Percentiles rank a stretch among this genome's conserved stretches.
These are phyloP conservation scores for Champsocephalus gunnari DNA, from an alignment of 2,797 vertebrate species.

Conservation along the genomic window DNA sequence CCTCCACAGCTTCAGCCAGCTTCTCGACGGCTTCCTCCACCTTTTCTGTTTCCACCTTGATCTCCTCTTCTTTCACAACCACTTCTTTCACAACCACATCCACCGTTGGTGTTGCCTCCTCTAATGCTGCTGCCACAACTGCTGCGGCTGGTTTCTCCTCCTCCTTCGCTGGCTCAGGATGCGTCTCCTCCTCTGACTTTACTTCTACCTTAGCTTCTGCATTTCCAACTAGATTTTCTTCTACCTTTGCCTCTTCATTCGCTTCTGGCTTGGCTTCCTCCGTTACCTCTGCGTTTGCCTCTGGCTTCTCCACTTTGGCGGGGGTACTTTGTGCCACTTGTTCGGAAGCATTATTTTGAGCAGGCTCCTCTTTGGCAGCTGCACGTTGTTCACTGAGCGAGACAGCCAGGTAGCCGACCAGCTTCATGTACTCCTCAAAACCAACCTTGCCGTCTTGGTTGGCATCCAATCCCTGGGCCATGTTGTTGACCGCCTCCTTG, in stretches of 20 bases:
- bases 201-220: not conserved
- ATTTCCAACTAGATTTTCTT: slow-evolving; percentile 34
- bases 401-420: slow-evolving; percentile 82
- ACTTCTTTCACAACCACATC: not conserved
- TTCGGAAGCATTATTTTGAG: slow-evolving; percentile 51
- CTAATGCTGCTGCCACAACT: not conserved
- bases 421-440: slow-evolving; percentile 86
- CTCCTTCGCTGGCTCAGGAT: slow-evolving; percentile 25
- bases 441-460: slow-evolving; percentile 82
- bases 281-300: slow-evolving; percentile 36
- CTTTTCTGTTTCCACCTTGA: slow-evolving; percentile 46
- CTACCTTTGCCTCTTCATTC: slow-evolving; percentile 31
- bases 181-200: slow-evolving; percentile 37
- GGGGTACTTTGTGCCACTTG: slow-evolving; percentile 51
- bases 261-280: slow-evolving; percentile 40
- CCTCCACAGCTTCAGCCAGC: slow-evolving; percentile 42
- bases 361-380: slow-evolving; percentile 44
- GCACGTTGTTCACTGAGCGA: slow-evolving; percentile 73
- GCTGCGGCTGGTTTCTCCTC: slow-evolving; percentile 17
- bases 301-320: slow-evolving; percentile 47
- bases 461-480: slow-evolving; percentile 78
- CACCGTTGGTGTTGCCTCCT: slow-evolving; percentile 4
- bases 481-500: slow-evolving; percentile 77
- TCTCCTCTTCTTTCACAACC: slow-evolving; percentile 25
- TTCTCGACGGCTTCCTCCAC: slow-evolving; percentile 56